Evolutionary conservation across 23 tunicate species (phyloP).

Genomic region (Phallusia fumigata): DNA sequence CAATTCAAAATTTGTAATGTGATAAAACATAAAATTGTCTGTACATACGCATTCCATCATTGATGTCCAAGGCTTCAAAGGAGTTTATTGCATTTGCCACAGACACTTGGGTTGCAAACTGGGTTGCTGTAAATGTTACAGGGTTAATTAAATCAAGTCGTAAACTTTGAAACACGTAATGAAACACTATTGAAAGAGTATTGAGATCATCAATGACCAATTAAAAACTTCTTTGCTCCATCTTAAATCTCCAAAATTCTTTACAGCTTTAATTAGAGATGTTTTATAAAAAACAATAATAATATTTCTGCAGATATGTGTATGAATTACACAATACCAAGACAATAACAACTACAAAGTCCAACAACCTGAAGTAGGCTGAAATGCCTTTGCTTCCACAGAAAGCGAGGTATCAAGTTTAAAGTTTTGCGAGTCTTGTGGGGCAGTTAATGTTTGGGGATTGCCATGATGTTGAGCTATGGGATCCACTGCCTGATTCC

Average conservation of each 20-base stretch:
- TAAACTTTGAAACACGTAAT: background rate
- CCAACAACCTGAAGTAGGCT: conserved; percentile 34
- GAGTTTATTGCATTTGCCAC: conserved; percentile 29
- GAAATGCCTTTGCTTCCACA: conserved; percentile 88
- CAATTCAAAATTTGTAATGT: no score
- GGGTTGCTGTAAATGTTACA: background rate
- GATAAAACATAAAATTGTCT: background rate
- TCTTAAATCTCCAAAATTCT: no score
- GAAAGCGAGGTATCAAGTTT: conserved; percentile 58
- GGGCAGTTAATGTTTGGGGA: background rate
- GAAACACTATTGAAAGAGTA: conserved; percentile 1
- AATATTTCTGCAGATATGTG: no score
- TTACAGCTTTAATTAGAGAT: no score
- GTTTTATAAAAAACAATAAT: no score
- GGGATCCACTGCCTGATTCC: conserved; percentile 19
- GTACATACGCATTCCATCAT: conserved; percentile 3
- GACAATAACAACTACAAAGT: no score
- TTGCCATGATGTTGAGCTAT: background rate
- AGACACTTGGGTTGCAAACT: background rate
- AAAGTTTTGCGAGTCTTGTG: background rate
- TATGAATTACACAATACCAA: no score
- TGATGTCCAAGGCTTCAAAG: conserved; percentile 37
- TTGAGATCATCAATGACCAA: background rate
- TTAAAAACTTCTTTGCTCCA: no score
- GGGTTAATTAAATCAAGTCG: background rate